Evolutionary conservation across 1,140 invertebrate genomes (phyloP).

Genomic region (Sesamia nonagrioides): DNA sequence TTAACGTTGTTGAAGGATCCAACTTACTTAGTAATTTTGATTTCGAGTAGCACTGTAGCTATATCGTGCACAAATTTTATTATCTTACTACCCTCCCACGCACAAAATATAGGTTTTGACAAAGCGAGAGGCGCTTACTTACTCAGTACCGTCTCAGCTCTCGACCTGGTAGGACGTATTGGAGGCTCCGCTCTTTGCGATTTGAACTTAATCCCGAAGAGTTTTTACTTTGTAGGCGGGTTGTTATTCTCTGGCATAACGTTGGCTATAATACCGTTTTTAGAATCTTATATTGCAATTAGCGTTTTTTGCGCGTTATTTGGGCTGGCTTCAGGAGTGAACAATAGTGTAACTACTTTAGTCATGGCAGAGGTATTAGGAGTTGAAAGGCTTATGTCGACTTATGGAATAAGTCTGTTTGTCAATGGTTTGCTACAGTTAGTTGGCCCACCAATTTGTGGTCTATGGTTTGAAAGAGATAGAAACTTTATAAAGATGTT

Average conservation of each 20-base stretch:
- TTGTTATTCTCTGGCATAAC: conserved; percentile 92
- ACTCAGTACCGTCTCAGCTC: conserved; percentile 92
- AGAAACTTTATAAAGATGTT: conserved; percentile 91
- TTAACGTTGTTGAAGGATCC: conserved; percentile 91
- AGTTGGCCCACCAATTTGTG: conserved; percentile 93
- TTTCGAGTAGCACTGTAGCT: conserved; percentile 94
- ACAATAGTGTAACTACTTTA: conserved; percentile 94
- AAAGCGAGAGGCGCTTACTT: conserved; percentile 90
- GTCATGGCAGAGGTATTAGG: conserved; percentile 95
- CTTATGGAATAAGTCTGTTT: conserved; percentile 95
- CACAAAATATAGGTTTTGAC: conserved; percentile 90
- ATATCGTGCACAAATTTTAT: conserved; percentile 96
- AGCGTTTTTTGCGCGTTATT: conserved; percentile 92
- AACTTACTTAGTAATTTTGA: conserved; percentile 93
- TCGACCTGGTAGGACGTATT: conserved; percentile 93
- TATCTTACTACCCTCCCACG: conserved; percentile 93
- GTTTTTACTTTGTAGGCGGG: conserved; percentile 93
- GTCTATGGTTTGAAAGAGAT: conserved; percentile 89
- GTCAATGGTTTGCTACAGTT: conserved; percentile 94
- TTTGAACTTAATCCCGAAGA: conserved; percentile 91
- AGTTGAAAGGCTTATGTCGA: conserved; percentile 93
- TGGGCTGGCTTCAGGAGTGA: conserved; percentile 93
- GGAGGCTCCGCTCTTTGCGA: conserved; percentile 94
- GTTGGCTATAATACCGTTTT: conserved; percentile 90
- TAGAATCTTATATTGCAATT: conserved; percentile 87